These are phyloP conservation scores for Acrocephalus arundinaceus DNA, from an alignment of 2,113 vertebrate genomes.

Conservation along the genomic window DNA sequence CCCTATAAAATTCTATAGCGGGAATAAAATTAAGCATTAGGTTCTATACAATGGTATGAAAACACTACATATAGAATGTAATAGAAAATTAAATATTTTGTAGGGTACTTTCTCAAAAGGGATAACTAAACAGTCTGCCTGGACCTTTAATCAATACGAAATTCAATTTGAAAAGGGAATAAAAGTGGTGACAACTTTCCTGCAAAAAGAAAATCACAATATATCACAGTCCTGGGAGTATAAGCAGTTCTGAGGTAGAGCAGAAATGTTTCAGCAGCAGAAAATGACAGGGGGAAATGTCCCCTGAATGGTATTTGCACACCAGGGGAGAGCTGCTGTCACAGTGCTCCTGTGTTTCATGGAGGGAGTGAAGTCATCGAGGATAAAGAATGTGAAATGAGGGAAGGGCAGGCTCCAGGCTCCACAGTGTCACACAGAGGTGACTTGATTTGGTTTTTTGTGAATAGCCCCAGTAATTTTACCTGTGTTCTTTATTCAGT, in stretches of 20 bases:
- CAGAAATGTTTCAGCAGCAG: slow-evolving; percentile 20
- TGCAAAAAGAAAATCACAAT: neutral
- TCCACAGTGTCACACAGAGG: neutral
- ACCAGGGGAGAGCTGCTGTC: neutral
- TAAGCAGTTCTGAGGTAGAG: neutral
- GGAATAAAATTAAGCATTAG: slow-evolving; percentile 10
- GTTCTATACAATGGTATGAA: neutral
- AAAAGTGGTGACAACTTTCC: neutral
- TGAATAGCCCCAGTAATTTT: neutral
- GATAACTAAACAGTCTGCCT: neutral
- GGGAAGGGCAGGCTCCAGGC: neutral
- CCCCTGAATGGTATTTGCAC: slow-evolving; percentile 19
- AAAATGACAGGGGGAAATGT: neutral
- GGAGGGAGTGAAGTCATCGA: neutral
- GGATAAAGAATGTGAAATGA: neutral
- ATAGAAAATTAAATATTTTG: slow-evolving; percentile 23
- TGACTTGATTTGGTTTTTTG: neutral
- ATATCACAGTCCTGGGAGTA: neutral
- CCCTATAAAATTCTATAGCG: slow-evolving; percentile 5
- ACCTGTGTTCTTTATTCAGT: neutral
- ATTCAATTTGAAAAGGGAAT: slow-evolving; percentile 30
- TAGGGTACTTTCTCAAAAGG: neutral
- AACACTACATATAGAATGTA: neutral
- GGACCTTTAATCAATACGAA: slow-evolving; percentile 1
- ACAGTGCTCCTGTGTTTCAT: neutral